These are phyloP conservation scores for Rhinoderma darwinii DNA, from an alignment of 2,113 vertebrate genomes.

Conservation along the genomic window DNA sequence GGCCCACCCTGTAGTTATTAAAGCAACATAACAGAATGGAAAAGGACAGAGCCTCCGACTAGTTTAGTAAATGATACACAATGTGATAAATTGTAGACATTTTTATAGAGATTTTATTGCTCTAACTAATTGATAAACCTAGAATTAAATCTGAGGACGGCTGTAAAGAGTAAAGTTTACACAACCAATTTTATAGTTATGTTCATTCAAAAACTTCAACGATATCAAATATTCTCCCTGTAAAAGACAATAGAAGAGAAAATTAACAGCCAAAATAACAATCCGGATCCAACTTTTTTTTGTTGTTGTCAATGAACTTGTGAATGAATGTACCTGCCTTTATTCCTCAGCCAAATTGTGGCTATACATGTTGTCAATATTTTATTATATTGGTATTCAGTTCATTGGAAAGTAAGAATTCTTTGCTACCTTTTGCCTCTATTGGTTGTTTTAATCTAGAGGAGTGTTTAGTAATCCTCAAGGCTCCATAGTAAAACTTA, in stretches of 20 bases:
- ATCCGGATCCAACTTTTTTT: background rate
- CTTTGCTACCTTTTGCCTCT: too few relatives aligned
- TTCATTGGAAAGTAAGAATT: too few relatives aligned
- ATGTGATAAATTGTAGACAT: background rate
- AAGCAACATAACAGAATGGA: too few relatives aligned
- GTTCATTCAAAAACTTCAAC: slow-evolving; percentile 68
- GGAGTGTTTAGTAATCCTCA: too few relatives aligned
- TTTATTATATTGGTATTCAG: background rate
- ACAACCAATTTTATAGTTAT: slow-evolving; percentile 64
- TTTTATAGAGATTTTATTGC: background rate
- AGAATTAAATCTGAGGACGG: background rate
- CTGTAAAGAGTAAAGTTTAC: slow-evolving; percentile 62
- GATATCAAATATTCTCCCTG: slow-evolving; percentile 72
- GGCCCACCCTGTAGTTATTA: too few relatives aligned
- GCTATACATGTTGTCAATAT: background rate
- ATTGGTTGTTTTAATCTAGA: too few relatives aligned
- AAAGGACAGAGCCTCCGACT: too few relatives aligned
- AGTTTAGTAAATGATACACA: too few relatives aligned
- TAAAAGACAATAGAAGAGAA: slow-evolving; percentile 55
- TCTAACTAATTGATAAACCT: background rate
- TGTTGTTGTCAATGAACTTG: background rate
- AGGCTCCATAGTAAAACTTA: too few relatives aligned
- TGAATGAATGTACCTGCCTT: background rate
- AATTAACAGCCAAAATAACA: background rate
- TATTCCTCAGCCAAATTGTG: background rate